Base-by-base conservation (phyloP, 2,888 invertebrate genomes). In the Linhomoeus sp. region DNA sequence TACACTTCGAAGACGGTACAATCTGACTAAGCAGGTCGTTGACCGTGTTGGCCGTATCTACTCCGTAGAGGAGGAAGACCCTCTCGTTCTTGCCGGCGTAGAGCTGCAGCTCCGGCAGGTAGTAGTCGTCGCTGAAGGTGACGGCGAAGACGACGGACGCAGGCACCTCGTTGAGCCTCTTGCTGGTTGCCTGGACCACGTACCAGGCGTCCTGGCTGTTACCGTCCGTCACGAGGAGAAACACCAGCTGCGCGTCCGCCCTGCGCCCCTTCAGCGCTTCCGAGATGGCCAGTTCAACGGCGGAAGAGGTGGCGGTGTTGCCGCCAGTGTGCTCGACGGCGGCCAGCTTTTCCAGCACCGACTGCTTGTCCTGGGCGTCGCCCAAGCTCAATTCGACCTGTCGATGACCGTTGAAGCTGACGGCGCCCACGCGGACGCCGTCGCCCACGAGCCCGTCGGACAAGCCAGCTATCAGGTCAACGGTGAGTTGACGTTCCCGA, bases 201-300 rank as follows among this genome's bases (percentile, higher is more conserved):
- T 43, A 33, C 52, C 52, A 53, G 12, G 38, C 42, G 45, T 52
- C 52, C 44, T 50, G 52, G n/a, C 51, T 50, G 43, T 55, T 51
- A 7, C 55, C 58, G 40, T 58, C 58, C 2, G 57, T 56, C 7
- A 59, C 43, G 26, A 59, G 48, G 17, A 59, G 55, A 7, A 53
- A 47, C 22, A 57, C 45, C 9, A 57, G 51, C 2, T 52, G 43
- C 14, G 54, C 55, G 42, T 50, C 50, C 2, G 40, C 41, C 9
- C 59, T 46, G 42, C 50, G 44, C 17, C 37, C 43, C 22, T 47
- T 45, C 35, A 40, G 39, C 5, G 17, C 17, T 17, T 38, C 38
- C 17, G 5, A 7, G 9, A 38, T 38, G 9, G 38, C 38, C n/a
- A 38, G 7, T 17, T 20, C 20, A 5, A 38, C 9, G 5, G 9